Base-by-base conservation (phyloP, 2,888 invertebrate species). In the Lithophane socia region DNA sequence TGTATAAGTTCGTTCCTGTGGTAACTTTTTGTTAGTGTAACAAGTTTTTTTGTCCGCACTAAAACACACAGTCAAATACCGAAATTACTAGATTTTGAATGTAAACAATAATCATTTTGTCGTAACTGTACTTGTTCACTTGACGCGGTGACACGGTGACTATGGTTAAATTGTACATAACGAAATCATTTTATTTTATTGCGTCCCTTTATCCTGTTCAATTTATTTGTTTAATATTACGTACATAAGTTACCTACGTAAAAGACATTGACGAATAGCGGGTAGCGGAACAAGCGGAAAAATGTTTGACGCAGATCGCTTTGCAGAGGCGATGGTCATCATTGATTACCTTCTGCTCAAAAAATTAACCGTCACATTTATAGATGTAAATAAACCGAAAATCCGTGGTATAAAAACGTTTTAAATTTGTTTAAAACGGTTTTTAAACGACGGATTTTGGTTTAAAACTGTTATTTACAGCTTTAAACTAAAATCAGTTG, bases 191-290 rank as follows among this genome's bases (percentile, higher is more conserved):
- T 24, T 42, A 5, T 42, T 49, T 44, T 44, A 37, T 56, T 56
- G 13, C 5, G 4, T 16, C 4, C 2, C 3, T 56, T 73, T 75
- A 75, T 73, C 73, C 73, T 44, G 73, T 56, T 47, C n/a, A 47
- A n/a, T 52, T 1, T 18, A 18, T 24, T 18, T 2, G 13, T 54
- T 21, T 67, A 29, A 29, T 52, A 67, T 21, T 49, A 66, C 2
- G 5, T 24, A 47, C 44, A 44, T 44, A 24, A 44, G 16, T 4
- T 65, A 18, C 10, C 7, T 10, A 65, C 65, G 5, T 18, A 18
- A 65, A 64, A 44, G 9, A 10, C 0, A 18, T 24, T 44, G n/a
- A 16, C n/a, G 42, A 56, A n/a, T n/a, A 12, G 56, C 1, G 10
- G 10, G 8, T n/a, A 56, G 44, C 16, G n/a, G n/a, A n/a, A n/a